Percentiles rank a stretch among this genome's conserved stretches.
Conservation (phyloP, 2,888 invertebrate species). For the Lapara coniferarum region DNA sequence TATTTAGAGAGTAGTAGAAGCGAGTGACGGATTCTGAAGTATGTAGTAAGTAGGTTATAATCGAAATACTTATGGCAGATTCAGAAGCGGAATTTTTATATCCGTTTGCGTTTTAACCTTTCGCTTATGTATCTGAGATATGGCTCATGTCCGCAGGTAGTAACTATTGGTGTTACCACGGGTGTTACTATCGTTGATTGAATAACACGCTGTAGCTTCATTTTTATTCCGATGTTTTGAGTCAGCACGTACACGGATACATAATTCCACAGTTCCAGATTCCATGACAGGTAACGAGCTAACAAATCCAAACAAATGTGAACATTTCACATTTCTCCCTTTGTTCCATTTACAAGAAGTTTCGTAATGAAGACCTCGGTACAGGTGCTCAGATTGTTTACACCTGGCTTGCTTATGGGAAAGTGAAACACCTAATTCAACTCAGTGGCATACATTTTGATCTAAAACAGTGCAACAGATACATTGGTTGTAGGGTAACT, state of each 20-base stretch:
- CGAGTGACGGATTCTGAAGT: not conserved
- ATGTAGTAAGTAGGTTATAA: no score
- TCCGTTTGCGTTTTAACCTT: no score
- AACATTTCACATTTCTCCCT: conserved; percentile 29
- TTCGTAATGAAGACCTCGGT: conserved; percentile 24
- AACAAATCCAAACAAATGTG: conserved; percentile 25
- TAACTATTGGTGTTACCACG: no score
- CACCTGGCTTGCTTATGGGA: conserved; percentile 26
- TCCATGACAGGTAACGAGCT: conserved; percentile 25
- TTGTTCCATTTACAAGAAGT: conserved; percentile 26
- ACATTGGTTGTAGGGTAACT: conserved; percentile 2
- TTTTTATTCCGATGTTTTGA: no score
- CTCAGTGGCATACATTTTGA: conserved; percentile 26
- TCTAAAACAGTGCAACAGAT: conserved; percentile 18
- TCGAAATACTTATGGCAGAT: no score
- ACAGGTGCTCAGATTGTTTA: conserved; percentile 27
- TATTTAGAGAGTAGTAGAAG: not conserved
- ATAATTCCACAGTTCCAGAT: conserved; percentile 16
- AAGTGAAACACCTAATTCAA: conserved; percentile 28
- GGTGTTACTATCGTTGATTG: no score
- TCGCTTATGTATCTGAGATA: no score
- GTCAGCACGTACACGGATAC: not conserved
- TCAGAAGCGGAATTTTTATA: no score
- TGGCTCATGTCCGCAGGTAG: no score
- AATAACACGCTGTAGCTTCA: no score